Base-by-base conservation (phyloP, 1,140 invertebrate species). In the Leptinotarsa undecemlineata region DNA sequence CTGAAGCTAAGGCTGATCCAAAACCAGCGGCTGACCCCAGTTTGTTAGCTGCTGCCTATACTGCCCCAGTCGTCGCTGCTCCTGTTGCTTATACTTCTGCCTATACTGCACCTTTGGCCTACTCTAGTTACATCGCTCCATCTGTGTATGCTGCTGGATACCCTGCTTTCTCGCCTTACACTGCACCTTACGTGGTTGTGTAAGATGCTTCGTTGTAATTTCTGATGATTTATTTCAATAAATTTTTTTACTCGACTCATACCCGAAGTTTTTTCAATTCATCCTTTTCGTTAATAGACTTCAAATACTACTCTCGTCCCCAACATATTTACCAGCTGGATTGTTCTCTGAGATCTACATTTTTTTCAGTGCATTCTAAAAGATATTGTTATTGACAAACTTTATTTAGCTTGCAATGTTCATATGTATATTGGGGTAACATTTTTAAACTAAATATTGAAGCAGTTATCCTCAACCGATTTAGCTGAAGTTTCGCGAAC, bases 1-100 rank as follows among this genome's bases (percentile, higher is more conserved):
- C 68, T 20, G n/a, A 57, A 57, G 51, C 51, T 57, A 42, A 48
- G 11, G 17, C 68, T 42, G 48, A 69, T 48, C 17, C 68, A 19
- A 19, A 48, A 3, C 68, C 68, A 69, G 48, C 42, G 19, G 33
- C 68, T 48, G 68, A 47, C n/a, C 68, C 68, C 42, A 69, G 42
- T 51, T 11, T 48, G 48, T 69, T 64, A 64, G 21, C 63, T 19
- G 68, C 67, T n/a, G 67, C 68, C 17, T 69, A 69, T 48, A 69
- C 68, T 14, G 20, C 68, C n/a, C 68, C 68, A 3, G 13, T 69
- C 14, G 68, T 69, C 3, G 68, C 68, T 48, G 33, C 68, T 69
- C 63, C 63, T 21, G 63, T 64, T 47, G 68, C 68, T 4, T 69
- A 69, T 42, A 17, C 68, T 21, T 17, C 77, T 57, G 51, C 51